These are phyloP conservation scores for Dendrocincla tyrannina DNA, from an alignment of 2,797 vertebrate genomes.

Conservation along the genomic window DNA sequence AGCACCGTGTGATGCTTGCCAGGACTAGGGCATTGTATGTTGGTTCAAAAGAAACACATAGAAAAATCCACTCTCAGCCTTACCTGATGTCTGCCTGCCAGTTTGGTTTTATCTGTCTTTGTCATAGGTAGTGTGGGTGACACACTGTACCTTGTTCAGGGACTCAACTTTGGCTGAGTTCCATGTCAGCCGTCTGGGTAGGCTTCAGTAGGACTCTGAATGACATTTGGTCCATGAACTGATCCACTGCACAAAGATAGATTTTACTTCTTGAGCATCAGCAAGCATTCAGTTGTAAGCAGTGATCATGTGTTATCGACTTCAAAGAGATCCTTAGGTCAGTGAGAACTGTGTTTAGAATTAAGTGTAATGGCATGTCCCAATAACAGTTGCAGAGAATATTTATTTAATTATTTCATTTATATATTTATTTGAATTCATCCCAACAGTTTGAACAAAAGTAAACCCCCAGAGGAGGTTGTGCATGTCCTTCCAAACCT, in stretches of 20 bases:
- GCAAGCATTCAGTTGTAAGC: not conserved
- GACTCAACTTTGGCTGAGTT: not conserved
- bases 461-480: not conserved
- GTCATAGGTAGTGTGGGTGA: not conserved
- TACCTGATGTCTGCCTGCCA: not conserved
- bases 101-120: not conserved
- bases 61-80: not conserved
- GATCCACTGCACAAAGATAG: not conserved
- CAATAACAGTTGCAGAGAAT: not conserved
- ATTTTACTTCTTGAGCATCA: not conserved
- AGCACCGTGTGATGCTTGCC: not conserved
- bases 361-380: not conserved
- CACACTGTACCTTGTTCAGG: not conserved
- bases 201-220: not conserved
- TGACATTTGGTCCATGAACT: not conserved
- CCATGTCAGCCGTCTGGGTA: not conserved
- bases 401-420: not conserved
- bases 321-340: not conserved
- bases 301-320: accelerated
- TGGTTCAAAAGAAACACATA: not conserved
- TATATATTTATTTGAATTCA: not conserved
- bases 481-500: not conserved
- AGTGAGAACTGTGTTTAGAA: not conserved
- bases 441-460: not conserved
- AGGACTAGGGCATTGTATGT: not conserved